Conservation (phyloP, 2,113 vertebrate genomes). For the Apeltes quadracus region DNA sequence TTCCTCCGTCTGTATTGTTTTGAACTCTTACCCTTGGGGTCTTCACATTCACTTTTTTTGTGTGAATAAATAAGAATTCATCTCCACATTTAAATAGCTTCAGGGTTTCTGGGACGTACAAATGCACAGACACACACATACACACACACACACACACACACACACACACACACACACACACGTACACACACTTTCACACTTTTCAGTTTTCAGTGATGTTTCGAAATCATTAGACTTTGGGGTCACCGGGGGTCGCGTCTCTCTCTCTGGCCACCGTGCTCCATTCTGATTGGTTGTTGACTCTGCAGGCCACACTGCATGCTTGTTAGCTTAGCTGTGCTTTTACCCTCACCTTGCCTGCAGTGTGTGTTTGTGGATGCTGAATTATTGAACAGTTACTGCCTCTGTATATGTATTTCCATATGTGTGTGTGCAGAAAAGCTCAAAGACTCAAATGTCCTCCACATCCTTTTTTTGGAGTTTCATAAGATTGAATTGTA, state of each 20-base stretch:
- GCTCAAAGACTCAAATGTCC: conserved; percentile 52
- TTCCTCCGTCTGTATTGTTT: conserved; percentile 55
- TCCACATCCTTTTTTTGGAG: conserved; percentile 52
- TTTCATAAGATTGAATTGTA: conserved; percentile 52
- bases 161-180: conserved; percentile 11
- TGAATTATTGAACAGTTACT: conserved; percentile 74
- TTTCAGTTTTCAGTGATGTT: conserved; percentile 55
- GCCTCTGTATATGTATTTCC: conserved; percentile 66
- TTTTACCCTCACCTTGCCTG: conserved; percentile 71
- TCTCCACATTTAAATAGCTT: conserved; percentile 76
- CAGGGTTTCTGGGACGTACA: conserved; percentile 50
- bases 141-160: conserved; percentile 24
- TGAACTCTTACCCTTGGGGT: conserved; percentile 72
- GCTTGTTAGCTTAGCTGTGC: conserved; percentile 71
- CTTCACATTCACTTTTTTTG: conserved; percentile 65
- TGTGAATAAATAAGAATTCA: conserved; percentile 79
- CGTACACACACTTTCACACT: neutral
- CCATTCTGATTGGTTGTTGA: conserved; percentile 75
- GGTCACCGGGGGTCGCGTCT: conserved; percentile 69
- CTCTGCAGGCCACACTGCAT: conserved; percentile 61
- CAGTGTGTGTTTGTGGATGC: conserved; percentile 68
- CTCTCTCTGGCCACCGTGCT: conserved; percentile 64
- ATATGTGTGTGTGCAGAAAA: conserved; percentile 32
- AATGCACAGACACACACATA: conserved; percentile 27
- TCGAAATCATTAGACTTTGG: conserved; percentile 76